Conservation (phyloP, 2,113 vertebrate genomes). For the chimpanzee (Pan troglodytes) region NHGRI_mPanTro3-v2.1_pri NC_072414.2:73394001-73394500, state of each 20-base stretch:
- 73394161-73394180: no score
- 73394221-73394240: no score
- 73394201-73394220: no score
- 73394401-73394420: background rate
- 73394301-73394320: background rate
- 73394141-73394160: no score
- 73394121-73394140: no score
- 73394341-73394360: background rate
- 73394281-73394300: background rate
- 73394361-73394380: background rate
- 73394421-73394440: no score
- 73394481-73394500: background rate
- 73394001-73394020: no score
- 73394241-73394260: background rate
- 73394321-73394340: fast-evolving
- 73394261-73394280: background rate
- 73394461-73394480: background rate
- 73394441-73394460: background rate
- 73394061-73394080: no score
- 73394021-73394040: no score
- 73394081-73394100: no score
- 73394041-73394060: fast-evolving
- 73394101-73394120: no score
- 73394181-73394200: no score
- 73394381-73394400: background rate